Evolutionary conservation across 2,888 invertebrate species (phyloP), one percentile per base, ranked within the genome.

Genomic region (Eupithecia vulgata): DNA sequence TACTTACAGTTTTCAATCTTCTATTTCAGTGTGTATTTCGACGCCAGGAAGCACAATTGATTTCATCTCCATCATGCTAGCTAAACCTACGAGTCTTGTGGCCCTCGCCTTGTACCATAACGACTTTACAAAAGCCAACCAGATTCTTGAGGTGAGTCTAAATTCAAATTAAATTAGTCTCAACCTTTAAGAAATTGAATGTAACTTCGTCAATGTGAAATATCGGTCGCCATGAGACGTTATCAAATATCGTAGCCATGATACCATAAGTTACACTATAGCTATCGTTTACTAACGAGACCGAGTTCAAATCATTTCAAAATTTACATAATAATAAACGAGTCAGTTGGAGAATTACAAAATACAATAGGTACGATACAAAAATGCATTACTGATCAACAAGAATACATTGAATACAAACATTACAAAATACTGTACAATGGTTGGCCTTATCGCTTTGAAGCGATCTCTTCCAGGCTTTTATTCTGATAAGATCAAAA

Each of bases 121-220:
- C 73, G 96, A 97, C 85, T 96, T 96, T 79, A 95, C 95, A 8
- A 96, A 97, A 90, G 97, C 97, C 0, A 96, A 96, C 82, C 96
- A 97, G 91, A 97, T 98, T 75, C 95, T 97, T 81, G 95, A 97
- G 96, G 98, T 98, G 93, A 94, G 91, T n/a, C 17, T 5, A 30
- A 57, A 59, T 1, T 4, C 57, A 12, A 1, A 25, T 62, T 35
- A n/a, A 10, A 64, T 40, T 42, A 21, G n/a, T n/a, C 30, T 35
- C n/a, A 64, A 35, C n/a, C 10, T 37, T 64, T 12, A 10, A 10
- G n/a, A 64, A n/a, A 21, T 34, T 37, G 21, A 57, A 12, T 6
- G 48, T 21, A 21, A 52, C n/a, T 52, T 21, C 12, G 21, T 52
- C 21, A 52, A 3, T 52, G 21, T 48, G n/a, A n/a, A n/a, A 21